Evolutionary conservation across 2,888 invertebrate genomes (phyloP), one percentile per base, ranked within the genome.

Genomic region (Scaptomyza parva): DNA sequence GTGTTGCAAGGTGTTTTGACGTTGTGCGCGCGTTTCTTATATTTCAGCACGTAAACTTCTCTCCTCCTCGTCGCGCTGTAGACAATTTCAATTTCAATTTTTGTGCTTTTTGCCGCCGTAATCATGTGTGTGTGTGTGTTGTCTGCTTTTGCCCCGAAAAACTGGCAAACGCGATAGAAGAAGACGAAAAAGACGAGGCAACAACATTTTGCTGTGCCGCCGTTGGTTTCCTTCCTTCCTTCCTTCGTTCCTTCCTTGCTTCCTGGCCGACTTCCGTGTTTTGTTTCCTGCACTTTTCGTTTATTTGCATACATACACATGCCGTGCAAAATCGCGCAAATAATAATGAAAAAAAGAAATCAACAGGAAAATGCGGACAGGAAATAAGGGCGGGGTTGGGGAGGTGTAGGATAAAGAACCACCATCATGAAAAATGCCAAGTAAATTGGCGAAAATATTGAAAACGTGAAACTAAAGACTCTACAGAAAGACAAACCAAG

Each of bases 271-370:
- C 82, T 85, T 83, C 85, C 82, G 85, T 83, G 78, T 83, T 83
- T 83, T 83, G 82, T 88, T 83, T 83, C 83, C 83, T 88, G 83
- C 86, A 86, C 77, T 83, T 86, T 88, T 82, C 83, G 83, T 82
- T 83, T 88, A 83, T 83, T 83, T 83, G 88, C 83, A 83, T 83
- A 83, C 83, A 83, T 83, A 83, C 80, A 78, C 86, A 83, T 69
- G 62, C 79, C 78, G 70, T 85, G 85, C 85, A 83, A 83, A 83
- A 87, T 85, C 82, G 82, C 79, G 88, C 87, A 83, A 82, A 83
- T 83, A 85, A 87, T 83, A 87, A 82, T 82, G 83, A 85, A 60
- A 73, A 66, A 66, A 66, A 37, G 17, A 69, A 76, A 85, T 82
- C 83, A 78, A 74, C 57, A 64, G 81, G 66, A 30, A 44, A 58